These are phyloP conservation scores for Umimayanthus kanabou DNA, from an alignment of 92 coral and sea anemone genomes.

Conservation along the genomic window DNA sequence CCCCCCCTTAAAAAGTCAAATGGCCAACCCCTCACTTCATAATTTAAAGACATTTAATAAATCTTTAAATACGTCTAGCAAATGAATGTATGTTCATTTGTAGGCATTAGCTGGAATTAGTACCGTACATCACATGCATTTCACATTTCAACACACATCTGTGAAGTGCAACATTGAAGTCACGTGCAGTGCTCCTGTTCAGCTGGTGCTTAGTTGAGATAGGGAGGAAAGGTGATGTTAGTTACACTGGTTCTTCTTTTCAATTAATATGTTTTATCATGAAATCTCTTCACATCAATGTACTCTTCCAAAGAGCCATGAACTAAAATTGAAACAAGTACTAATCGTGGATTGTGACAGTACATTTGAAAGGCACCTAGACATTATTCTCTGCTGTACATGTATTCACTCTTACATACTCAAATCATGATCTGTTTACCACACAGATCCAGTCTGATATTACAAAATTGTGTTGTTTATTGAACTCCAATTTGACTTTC, in stretches of 20 bases:
- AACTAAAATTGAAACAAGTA: too few species aligned
- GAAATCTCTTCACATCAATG: too few species aligned
- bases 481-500: too few species aligned
- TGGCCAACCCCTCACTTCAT: not conserved
- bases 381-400: too few species aligned
- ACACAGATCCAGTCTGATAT: too few species aligned
- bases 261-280: too few species aligned
- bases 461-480: too few species aligned
- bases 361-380: too few species aligned
- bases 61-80: not conserved
- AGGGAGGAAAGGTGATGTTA: not conserved
- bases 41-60: not conserved
- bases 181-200: constrained; percentile 5
- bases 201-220: not conserved
- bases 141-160: not conserved
- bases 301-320: not conserved
- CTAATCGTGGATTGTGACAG: too few species aligned
- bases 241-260: not conserved
- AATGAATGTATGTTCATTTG: not conserved
- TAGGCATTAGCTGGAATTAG: not conserved
- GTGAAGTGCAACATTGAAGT: not conserved
- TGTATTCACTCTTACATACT: too few species aligned
- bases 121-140: not conserved
- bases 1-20: too few species aligned
- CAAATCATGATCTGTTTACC: too few species aligned